Evolutionary conservation across 2,888 invertebrate genomes (phyloP).

Genomic region (Cynaeus angustus): DNA sequence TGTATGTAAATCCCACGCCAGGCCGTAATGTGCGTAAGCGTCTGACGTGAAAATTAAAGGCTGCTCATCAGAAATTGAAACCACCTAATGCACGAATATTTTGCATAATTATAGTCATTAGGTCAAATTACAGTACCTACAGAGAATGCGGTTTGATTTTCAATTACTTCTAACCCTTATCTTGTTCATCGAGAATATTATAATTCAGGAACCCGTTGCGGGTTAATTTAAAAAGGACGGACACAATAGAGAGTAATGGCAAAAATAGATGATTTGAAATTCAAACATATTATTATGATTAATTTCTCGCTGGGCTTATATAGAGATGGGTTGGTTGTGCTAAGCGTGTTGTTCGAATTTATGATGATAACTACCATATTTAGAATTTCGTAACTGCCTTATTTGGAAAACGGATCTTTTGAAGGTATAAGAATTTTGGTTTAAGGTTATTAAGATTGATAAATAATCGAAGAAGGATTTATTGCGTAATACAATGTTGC

Average conservation of each 20-base stretch:
- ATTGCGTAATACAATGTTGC: background rate
- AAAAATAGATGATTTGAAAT: conserved; percentile 39
- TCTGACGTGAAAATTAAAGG: conserved; percentile 31
- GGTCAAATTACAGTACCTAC: conserved; percentile 18
- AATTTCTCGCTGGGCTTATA: conserved; percentile 35
- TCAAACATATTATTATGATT: conserved; percentile 45
- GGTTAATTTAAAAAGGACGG: conserved; percentile 8
- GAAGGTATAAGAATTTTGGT: conserved; percentile 51
- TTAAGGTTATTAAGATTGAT: conserved; percentile 42
- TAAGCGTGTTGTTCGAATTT: conserved; percentile 37
- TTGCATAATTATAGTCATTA: conserved; percentile 37
- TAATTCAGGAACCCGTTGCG: conserved; percentile 15
- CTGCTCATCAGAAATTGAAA: conserved; percentile 17
- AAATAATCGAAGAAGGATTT: conserved; percentile 27
- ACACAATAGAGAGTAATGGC: conserved; percentile 12
- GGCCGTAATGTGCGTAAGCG: conserved; percentile 15
- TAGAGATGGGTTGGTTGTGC: conserved; percentile 30
- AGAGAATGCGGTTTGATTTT: conserved; percentile 22
- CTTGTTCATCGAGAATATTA: conserved; percentile 11
- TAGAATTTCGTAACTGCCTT: conserved; percentile 37
- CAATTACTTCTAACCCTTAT: conserved; percentile 14
- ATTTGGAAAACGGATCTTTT: conserved; percentile 53
- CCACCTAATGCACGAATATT: conserved; percentile 25
- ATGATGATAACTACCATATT: conserved; percentile 34
- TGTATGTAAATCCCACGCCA: conserved; percentile 30